Base-by-base conservation (phyloP, 2,797 vertebrate genomes). In the Cichlasoma orientale region DNA sequence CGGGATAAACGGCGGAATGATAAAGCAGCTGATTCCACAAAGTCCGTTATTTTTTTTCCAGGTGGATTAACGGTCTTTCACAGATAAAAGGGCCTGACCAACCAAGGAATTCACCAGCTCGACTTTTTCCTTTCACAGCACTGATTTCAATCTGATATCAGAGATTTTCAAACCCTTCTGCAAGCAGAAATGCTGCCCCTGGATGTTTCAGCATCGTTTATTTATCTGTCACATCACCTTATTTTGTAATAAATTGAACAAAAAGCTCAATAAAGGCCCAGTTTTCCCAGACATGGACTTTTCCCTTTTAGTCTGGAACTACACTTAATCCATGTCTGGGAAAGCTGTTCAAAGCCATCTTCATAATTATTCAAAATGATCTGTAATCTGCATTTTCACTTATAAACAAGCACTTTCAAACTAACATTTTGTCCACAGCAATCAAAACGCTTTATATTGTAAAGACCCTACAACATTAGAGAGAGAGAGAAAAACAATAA, bases 1-100 rank as follows among this genome's bases (percentile, higher is more conserved):
- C 8, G 29, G 71, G 78, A 78, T 80, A 72, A 83, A 72, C n/a
- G 0, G 70, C 18, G 74, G 80, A 78, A 82, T 19, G 76, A 82
- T 77, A 16, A 75, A 78, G 21, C 80, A 38, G 78, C 78, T 63
- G 81, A 80, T 61, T 78, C 75, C 77, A 80, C 61, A 16, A 19
- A 6, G 59, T 57, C 72, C 7, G 63, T 16, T 44, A 44, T 66
- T 27, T 66, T 54, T 63, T 29, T 70, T 31, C 21, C 52, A 61
- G 44, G 23, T 41, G 80, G 84, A 82, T 82, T 80, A 82, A 55
- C 56, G 1, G 31, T 29, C 53, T 4, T 59, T 59, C 63, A 57
- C 47, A 50, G 38, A 19, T 11, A 31, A 33, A 33, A 4, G 12
- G 56, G 25, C 25, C 25, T 2, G 70, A 69, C 54, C 61, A 74